Base-by-base conservation (phyloP, 2,888 invertebrate genomes). In the Lepidonotus clava region DNA sequence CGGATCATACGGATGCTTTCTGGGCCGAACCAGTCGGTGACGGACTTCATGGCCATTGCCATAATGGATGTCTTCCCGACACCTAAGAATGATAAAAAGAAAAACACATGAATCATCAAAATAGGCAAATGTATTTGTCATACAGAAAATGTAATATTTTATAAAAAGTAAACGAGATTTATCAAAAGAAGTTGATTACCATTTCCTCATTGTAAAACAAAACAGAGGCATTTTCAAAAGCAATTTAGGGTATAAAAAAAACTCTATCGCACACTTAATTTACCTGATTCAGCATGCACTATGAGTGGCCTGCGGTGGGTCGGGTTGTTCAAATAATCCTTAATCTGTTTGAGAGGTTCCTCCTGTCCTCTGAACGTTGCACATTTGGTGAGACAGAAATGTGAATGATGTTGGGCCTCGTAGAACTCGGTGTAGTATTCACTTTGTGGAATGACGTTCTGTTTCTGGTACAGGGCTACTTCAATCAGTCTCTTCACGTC, bases 361-460 rank as follows among this genome's bases (percentile, higher is more conserved):
- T 91, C 89, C 86, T 91, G 92, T 8, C 93, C 93, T 88, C 92
- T 91, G 88, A 93, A 93, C 0, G 90, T 89, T 61, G 90, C 90
- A 87, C 92, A 92, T 85, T 93, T 93, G 14, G 86, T 76, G 24
- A 89, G 87, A 87, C 92, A 92, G 88, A 93, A 92, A 28, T 91
- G 90, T 0, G 92, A 89, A 86, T 93, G 93, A 87, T 93, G 93
- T 4, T 92, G 88, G 14, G 91, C 88, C 84, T 93, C 93, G 38
- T 90, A 89, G 56, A 91, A 91, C 32, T 88, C 89, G 6, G 90
- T 89, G 88, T 92, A 92, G 87, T 91, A 92, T 66, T 91, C 92
- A 1, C 87, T 87, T 40, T 80, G 86, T 53, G 89, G 88, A 6
- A 92, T 91, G 41, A 89, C 46, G 5, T 85, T 84, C 21, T 90